Conservation (phyloP, 2,797 vertebrate species). For the Limnodromus scolopaceus region DNA sequence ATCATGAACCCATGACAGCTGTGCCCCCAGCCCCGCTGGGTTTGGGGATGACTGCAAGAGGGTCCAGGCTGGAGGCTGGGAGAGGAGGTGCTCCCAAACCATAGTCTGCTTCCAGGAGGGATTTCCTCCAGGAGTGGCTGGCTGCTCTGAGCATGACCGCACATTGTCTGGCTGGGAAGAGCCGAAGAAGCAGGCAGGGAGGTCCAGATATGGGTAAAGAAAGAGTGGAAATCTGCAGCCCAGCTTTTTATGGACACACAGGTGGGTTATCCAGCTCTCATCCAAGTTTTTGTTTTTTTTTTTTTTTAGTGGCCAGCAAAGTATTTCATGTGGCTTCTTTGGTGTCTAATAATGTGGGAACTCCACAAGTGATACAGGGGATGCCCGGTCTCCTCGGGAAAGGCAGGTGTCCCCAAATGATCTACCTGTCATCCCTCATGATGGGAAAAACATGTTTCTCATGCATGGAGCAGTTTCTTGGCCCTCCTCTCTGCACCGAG, state of each 20-base stretch:
- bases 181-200: rapidly evolving
- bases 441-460: neutral
- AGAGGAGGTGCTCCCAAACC: neutral
- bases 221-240: neutral
- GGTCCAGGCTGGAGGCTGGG: neutral
- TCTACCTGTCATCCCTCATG: neutral
- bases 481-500: neutral
- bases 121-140: neutral
- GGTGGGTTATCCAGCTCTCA: neutral
- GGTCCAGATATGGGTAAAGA: neutral
- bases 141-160: neutral
- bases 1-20: rapidly evolving
- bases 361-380: neutral
- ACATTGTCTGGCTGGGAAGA: neutral
- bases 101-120: neutral
- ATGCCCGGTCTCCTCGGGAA: rapidly evolving
- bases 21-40: rapidly evolving
- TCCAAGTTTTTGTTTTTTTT: neutral
- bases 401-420: neutral
- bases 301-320: neutral
- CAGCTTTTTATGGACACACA: neutral
- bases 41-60: rapidly evolving
- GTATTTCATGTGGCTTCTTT: neutral
- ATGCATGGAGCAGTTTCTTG: neutral
- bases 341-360: neutral